Base-by-base conservation (phyloP, 2,888 invertebrate genomes). In the Acrobasis suavella region DNA sequence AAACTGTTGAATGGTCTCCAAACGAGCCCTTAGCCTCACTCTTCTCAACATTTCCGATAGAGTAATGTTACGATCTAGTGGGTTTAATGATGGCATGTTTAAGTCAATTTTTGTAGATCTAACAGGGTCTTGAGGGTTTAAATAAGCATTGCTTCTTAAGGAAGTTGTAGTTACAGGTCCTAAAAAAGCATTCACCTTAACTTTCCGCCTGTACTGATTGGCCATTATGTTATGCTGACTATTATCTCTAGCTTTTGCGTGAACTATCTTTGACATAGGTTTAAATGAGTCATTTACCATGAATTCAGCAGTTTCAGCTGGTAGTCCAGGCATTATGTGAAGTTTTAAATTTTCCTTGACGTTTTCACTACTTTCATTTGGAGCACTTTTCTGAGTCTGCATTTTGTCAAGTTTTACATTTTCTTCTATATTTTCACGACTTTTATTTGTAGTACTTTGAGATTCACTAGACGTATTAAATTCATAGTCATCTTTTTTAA, bases 1-100 rank as follows among this genome's bases (percentile, higher is more conserved):
- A 12, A 65, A 60, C 9, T 67, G 67, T 8, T 65, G 66, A 55
- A 71, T 75, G 15, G 67, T 67, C 51, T 80, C 71, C 10, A 79
- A 42, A 0, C 72, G 73, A 58, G 75, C 86, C 1, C 78, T 78
- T 49, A 75, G 66, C 42, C 85, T 74, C 1, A 88, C 82, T 54
- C 72, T 73, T 17, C 62, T 74, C n/a, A 89, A 63, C 42, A 89
- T 67, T 62, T 85, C 78, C 9, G 84, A 78, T 2, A 89, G 73
- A 0, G 83, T 64, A 1, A 83, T 9, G n/a, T 61, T 61, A 46
- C 6, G 46, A n/a, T 46, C 14, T 0, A 6, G 32, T 7, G 32
- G 32, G 32, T 32, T 32, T 32, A 32, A 32, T 32, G 32, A 7
- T 32, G 32, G 32, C 32, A 32, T 22, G 22, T 22, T 22, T 42